Evolutionary conservation across 2,888 invertebrate genomes (phyloP).

Genomic region (Thysanoteuthis rhombus): DNA sequence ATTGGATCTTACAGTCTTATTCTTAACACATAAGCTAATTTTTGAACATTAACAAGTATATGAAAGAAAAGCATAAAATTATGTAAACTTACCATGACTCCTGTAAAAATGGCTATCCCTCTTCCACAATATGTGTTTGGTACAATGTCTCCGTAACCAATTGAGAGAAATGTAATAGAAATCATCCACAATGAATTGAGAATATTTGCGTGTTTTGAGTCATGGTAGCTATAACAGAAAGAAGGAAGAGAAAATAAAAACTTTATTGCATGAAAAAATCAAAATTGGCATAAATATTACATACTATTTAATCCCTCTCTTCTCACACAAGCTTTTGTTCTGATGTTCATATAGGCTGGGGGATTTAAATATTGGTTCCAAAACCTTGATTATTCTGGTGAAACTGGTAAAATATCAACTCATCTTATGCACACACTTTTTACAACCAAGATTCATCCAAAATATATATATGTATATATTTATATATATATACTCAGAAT

Average conservation of each 20-base stretch:
- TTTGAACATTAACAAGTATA: neutral
- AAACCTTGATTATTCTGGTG: too few species aligned
- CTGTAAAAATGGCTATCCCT: constrained; percentile 98
- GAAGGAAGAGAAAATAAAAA: neutral
- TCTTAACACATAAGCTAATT: neutral
- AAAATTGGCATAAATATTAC: too few species aligned
- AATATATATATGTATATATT: too few species aligned
- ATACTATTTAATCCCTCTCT: too few species aligned
- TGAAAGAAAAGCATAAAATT: neutral
- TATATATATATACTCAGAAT: too few species aligned
- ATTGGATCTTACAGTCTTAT: neutral
- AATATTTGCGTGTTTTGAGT: constrained; percentile 97
- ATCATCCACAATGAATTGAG: constrained; percentile 99
- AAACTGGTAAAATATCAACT: too few species aligned
- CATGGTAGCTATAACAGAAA: constrained; percentile 84
- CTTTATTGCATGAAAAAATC: too few species aligned
- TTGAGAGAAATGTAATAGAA: constrained; percentile 99
- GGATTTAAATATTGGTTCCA: too few species aligned
- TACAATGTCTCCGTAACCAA: constrained; percentile 98
- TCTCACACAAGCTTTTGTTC: too few species aligned
- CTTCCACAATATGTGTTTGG: constrained; percentile 99
- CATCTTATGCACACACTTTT: too few species aligned
- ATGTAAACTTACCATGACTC: constrained; percentile 87
- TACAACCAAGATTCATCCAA: too few species aligned
- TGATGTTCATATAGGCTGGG: too few species aligned